phyloP scores from a whole-genome alignment of 2,797 vertebrate genomes.

The Gastrophryne carolinensis region DNA sequence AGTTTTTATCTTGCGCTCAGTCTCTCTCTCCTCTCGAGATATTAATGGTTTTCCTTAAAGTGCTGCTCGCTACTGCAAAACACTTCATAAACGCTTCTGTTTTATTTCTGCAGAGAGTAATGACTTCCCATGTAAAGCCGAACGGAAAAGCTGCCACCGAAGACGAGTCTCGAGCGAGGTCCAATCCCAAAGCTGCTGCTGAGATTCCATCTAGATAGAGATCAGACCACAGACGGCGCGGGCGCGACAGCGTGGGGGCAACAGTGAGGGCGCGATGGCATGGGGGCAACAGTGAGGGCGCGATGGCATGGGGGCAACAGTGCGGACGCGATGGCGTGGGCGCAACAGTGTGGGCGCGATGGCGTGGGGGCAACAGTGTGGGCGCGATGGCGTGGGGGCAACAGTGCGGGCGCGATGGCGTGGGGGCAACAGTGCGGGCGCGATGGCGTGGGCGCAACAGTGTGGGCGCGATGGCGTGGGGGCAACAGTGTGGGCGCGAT shows the following conservation, averaged over 20 bases:
- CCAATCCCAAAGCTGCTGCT: neutral
- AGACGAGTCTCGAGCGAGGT: neutral
- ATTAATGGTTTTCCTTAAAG: constrained; percentile 25
- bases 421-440: too few species aligned
- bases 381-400: too few species aligned
- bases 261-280: too few species aligned
- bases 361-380: too few species aligned
- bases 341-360: too few species aligned
- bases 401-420: too few species aligned
- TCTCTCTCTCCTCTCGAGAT: constrained; percentile 11
- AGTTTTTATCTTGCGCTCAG: constrained; percentile 25
- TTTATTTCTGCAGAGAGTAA: constrained; percentile 22
- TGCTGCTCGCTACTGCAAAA: constrained; percentile 40
- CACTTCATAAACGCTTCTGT: constrained; percentile 42
- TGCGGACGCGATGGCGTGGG: too few species aligned
- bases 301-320: too few species aligned
- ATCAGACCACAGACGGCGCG: neutral
- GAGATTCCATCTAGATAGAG: neutral
- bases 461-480: too few species aligned
- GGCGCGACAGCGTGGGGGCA: neutral
- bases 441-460: too few species aligned
- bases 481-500: too few species aligned
- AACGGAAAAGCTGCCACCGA: constrained; percentile 5
- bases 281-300: too few species aligned
- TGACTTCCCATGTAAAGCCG: constrained; percentile 32